A percentile compares a stretch with the other conserved stretches of the same genome.
Conservation (phyloP, 92 coral and sea anemone genomes). For the Parazoanthus atlanticus region DNA sequence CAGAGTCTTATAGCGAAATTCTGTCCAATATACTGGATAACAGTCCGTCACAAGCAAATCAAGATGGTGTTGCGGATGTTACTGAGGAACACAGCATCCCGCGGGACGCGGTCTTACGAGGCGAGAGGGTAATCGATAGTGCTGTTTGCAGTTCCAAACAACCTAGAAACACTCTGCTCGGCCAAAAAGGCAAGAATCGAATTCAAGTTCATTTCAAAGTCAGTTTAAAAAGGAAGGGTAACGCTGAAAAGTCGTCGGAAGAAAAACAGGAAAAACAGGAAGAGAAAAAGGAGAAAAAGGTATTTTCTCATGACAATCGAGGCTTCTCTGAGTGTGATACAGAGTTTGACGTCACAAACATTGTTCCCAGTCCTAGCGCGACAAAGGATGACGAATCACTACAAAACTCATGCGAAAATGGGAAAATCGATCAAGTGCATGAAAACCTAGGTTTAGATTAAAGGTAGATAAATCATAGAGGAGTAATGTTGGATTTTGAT, state of each 20-base stretch:
- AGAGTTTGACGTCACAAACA: neutral
- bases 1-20: neutral
- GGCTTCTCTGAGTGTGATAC: neutral
- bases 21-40: neutral
- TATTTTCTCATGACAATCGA: neutral
- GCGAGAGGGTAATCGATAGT: neutral
- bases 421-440: neutral
- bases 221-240: neutral
- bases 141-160: neutral
- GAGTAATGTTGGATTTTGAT: too few species aligned
- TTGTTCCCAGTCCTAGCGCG: neutral
- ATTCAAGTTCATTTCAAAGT: slow-evolving; percentile 11
- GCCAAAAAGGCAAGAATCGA: neutral
- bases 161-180: neutral
- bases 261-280: neutral
- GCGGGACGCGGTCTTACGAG: neutral
- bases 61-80: neutral
- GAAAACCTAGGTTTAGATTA: neutral
- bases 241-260: neutral
- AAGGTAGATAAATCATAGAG: neutral
- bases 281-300: neutral
- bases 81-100: neutral
- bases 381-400: neutral
- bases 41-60: neutral
- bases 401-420: neutral